Conservation (phyloP, 2,113 vertebrate species). For the Ameiurus melas region DNA sequence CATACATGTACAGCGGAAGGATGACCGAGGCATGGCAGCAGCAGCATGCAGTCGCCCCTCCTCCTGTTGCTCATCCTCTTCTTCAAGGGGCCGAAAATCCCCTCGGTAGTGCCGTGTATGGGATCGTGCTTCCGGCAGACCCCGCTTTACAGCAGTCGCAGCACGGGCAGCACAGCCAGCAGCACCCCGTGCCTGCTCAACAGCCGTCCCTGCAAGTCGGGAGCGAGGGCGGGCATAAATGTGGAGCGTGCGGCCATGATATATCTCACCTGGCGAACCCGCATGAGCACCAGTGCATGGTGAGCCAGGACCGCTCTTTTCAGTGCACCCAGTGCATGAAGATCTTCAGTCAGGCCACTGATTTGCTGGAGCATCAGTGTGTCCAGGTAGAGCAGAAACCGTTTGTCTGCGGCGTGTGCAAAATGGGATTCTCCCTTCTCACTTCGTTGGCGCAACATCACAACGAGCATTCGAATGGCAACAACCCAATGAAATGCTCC, state of each 20-base stretch:
- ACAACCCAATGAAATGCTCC: constrained; percentile 88
- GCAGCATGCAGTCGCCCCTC: constrained; percentile 78
- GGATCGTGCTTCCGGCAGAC: constrained; percentile 89
- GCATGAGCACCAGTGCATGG: constrained; percentile 94
- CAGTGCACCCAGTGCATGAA: constrained; percentile 98
- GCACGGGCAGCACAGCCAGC: constrained; percentile 73
- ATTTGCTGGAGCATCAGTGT: constrained; percentile 95
- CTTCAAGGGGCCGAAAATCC: constrained; percentile 82
- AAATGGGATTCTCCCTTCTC: constrained; percentile 96
- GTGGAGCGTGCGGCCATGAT: constrained; percentile 88
- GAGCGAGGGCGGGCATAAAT: constrained; percentile 84
- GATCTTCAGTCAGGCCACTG: constrained; percentile 95
- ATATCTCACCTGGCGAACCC: constrained; percentile 89
- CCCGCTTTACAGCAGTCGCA: constrained; percentile 79
- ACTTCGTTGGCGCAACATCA: constrained; percentile 93
- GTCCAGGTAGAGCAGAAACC: constrained; percentile 96
- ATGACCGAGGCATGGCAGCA: constrained; percentile 82
- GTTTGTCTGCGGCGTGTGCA: constrained; percentile 93
- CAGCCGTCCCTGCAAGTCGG: constrained; percentile 76
- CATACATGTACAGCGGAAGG: constrained; percentile 64
- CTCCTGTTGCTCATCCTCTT: constrained; percentile 87
- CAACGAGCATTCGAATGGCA: constrained; percentile 83
- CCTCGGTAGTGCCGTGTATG: constrained; percentile 88
- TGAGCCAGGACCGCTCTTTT: constrained; percentile 89
- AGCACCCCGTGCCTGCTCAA: constrained; percentile 73